Percentiles rank a stretch among this genome's conserved stretches.
phyloP scores from a whole-genome alignment of 2,797 vertebrate species.

The Staurois parvus region DNA sequence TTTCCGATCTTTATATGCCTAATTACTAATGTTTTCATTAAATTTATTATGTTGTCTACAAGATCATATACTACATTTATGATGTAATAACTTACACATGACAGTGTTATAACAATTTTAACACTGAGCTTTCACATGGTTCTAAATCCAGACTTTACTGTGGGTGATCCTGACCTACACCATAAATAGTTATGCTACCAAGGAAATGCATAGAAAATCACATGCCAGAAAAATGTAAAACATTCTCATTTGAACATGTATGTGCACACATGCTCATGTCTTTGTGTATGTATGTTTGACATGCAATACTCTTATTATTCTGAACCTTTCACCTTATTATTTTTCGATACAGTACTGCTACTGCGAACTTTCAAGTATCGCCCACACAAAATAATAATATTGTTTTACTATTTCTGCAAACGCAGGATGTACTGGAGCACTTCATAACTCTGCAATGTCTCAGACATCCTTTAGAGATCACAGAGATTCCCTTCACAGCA shows the following conservation, averaged over 20 bases:
- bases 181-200: not conserved
- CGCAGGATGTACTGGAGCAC: conserved; percentile 5
- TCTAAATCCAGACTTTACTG: not conserved
- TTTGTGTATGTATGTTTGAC: not conserved
- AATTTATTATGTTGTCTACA: too few relatives aligned
- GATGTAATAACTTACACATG: too few relatives aligned
- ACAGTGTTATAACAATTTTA: not conserved
- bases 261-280: not conserved
- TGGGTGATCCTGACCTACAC: not conserved
- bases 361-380: conserved; percentile 26
- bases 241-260: not conserved
- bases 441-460: conserved; percentile 33
- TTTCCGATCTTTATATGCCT: too few relatives aligned
- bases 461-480: conserved; percentile 5
- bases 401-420: conserved; percentile 34
- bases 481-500: conserved; percentile 24
- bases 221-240: not conserved
- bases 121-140: not conserved
- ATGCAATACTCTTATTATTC: not conserved
- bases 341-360: not conserved
- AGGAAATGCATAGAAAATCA: not conserved
- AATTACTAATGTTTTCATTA: too few relatives aligned
- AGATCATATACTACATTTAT: too few relatives aligned
- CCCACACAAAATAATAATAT: conserved; percentile 42
- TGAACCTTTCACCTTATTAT: conserved; percentile 5